Conservation (phyloP, 37 sponge, comb jelly and placozoan genomes). For the Aplysina aerophoba region DNA sequence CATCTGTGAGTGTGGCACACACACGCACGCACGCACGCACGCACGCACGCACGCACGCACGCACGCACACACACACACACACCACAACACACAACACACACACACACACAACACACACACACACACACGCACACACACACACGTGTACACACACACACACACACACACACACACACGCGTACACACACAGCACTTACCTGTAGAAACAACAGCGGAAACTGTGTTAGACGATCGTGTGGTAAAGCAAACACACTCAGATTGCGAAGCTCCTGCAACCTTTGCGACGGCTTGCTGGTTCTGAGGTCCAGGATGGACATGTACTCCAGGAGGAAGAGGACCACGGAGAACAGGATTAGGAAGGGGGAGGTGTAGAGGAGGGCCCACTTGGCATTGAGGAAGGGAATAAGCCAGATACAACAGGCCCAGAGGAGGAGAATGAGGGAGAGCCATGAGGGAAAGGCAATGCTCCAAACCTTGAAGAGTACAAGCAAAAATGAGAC, state of each 20-base stretch:
- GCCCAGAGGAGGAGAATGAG: slow-evolving; percentile 76
- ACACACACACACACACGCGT: not conserved
- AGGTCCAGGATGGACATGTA: slow-evolving; percentile 60
- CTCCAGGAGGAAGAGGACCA: slow-evolving; percentile 53
- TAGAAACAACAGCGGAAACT: not conserved
- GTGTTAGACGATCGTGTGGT: not conserved
- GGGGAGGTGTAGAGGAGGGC: slow-evolving; percentile 68
- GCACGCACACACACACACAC: too few species aligned
- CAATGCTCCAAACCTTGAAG: slow-evolving; percentile 64
- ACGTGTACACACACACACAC: not conserved
- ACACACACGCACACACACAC: too few species aligned
- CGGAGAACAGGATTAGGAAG: slow-evolving; percentile 50
- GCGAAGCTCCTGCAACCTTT: not conserved
- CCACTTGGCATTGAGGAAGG: slow-evolving; percentile 34
- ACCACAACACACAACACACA: too few species aligned
- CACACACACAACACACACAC: too few species aligned
- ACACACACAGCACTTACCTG: not conserved
- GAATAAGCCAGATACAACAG: slow-evolving; percentile 70
- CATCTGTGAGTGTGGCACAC: not conserved
- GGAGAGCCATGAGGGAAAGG: slow-evolving; percentile 70
- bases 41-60: too few species aligned
- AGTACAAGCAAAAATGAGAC: not conserved
- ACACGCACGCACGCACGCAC: too few species aligned
- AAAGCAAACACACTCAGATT: not conserved
- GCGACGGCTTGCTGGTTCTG: not conserved